phyloP scores from a whole-genome alignment of 64 coral and sea anemone species.

The Montipora efflorescens region DNA sequence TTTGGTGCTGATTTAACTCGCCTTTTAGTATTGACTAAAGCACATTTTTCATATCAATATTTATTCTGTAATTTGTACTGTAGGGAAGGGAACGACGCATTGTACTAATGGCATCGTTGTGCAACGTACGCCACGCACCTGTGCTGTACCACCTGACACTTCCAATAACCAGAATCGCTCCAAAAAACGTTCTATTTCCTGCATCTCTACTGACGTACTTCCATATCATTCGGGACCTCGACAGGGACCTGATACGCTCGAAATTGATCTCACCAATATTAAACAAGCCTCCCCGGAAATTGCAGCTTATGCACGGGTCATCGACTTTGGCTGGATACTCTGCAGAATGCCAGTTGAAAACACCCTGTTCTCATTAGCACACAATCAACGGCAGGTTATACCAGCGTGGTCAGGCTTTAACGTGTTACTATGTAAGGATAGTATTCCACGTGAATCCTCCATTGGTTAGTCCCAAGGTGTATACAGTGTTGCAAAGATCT shows the following conservation, averaged over 20 bases:
- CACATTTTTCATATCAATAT: no score
- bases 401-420: constrained; percentile 53
- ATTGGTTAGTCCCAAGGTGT: no score
- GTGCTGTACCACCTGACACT: constrained; percentile 7
- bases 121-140: background rate
- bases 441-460: constrained; percentile 14
- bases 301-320: constrained; percentile 12
- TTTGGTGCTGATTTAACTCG: background rate
- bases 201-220: constrained; percentile 25
- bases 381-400: background rate
- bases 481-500: no score
- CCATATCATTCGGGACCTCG: constrained; percentile 35
- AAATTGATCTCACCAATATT: constrained; percentile 22
- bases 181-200: background rate
- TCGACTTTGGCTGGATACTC: constrained; percentile 65
- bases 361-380: background rate
- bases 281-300: constrained; percentile 32
- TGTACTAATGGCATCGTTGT: no score
- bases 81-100: no score
- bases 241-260: constrained; percentile 42
- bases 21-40: no score
- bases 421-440: background rate
- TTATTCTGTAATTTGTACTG: no score
- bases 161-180: no score
- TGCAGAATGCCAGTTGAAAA: constrained; percentile 28